These are phyloP conservation scores for Fratercula arctica DNA, from an alignment of 2,797 vertebrate species.

Conservation along the genomic window DNA sequence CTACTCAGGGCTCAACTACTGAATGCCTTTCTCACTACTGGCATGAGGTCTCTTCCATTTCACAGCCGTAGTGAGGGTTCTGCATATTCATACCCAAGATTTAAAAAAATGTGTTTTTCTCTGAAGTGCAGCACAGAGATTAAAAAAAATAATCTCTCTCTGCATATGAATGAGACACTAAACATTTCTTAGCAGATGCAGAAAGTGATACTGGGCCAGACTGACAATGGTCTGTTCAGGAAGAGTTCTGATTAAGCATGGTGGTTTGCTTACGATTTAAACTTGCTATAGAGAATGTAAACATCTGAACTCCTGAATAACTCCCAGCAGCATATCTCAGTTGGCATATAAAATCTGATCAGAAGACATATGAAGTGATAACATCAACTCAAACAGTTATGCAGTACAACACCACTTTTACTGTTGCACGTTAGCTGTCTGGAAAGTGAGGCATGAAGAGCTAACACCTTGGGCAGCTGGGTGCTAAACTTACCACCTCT, in stretches of 20 bases:
- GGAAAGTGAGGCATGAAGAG: background rate
- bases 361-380: background rate
- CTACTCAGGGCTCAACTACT: accelerated
- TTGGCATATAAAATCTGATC: background rate
- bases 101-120: background rate
- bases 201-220: background rate
- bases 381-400: background rate
- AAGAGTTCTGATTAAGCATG: background rate
- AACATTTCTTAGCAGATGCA: background rate
- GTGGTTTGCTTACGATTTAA: background rate
- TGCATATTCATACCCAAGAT: background rate
- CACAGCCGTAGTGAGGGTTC: background rate
- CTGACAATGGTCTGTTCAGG: background rate
- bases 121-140: background rate
- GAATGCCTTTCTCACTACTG: background rate
- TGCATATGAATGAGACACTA: background rate
- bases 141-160: background rate
- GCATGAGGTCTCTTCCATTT: background rate
- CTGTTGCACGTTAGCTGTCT: background rate
- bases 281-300: background rate
- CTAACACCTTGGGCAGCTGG: background rate
- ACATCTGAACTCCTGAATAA: background rate
- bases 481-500: background rate
- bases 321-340: background rate
- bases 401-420: background rate